These are phyloP conservation scores for Siphlonurus alternatus DNA, from an alignment of 2,888 invertebrate genomes.

Conservation along the genomic window DNA sequence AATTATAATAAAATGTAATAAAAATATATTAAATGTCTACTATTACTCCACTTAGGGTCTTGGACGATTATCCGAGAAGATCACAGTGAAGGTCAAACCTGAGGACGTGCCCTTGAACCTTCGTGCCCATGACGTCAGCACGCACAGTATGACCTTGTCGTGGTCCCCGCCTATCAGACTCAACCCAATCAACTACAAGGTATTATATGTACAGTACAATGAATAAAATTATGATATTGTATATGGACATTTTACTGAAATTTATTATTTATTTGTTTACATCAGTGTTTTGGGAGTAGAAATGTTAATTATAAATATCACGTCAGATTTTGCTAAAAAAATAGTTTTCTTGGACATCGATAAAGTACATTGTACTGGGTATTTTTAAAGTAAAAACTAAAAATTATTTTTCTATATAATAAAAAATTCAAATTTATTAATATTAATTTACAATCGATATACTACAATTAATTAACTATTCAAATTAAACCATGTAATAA, in stretches of 20 bases:
- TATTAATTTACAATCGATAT: too few species aligned
- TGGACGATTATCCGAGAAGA: constrained; percentile 74
- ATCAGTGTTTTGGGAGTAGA: neutral
- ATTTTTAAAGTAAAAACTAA: too few species aligned
- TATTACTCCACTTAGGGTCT: constrained; percentile 46
- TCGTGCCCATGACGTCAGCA: constrained; percentile 77
- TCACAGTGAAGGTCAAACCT: constrained; percentile 77
- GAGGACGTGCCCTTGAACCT: constrained; percentile 83
- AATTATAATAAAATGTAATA: too few species aligned
- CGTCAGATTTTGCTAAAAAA: too few species aligned
- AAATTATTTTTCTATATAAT: too few species aligned
- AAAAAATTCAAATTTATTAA: neutral
- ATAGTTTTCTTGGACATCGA: too few species aligned
- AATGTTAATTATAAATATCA: too few species aligned
- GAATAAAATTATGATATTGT: neutral
- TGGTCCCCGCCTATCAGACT: constrained; percentile 82
- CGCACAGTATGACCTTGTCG: constrained; percentile 81
- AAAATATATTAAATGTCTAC: too few species aligned
- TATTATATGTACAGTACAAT: too few species aligned
- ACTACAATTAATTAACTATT: too few species aligned
- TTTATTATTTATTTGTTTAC: neutral
- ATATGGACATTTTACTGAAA: neutral
- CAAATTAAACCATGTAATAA: too few species aligned
- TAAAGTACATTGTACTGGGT: too few species aligned
- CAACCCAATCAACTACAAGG: constrained; percentile 72